phyloP scores from a whole-genome alignment of 2,888 invertebrate genomes.

The Cheilosia variabilis region DNA sequence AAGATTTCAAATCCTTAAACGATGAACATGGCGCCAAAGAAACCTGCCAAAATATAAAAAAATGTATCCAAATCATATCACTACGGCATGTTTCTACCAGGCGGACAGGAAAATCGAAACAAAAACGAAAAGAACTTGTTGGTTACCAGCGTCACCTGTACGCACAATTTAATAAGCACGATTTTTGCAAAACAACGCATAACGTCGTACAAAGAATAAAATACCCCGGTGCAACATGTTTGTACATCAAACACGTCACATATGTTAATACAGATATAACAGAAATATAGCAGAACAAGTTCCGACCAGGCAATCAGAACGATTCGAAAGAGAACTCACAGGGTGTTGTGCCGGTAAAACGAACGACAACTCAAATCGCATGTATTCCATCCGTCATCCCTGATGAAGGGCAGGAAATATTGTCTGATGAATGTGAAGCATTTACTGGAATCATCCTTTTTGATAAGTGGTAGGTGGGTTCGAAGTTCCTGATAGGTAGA shows the following conservation, averaged over 20 bases:
- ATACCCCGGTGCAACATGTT: no score
- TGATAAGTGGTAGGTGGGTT: neutral
- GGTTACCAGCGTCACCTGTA: no score
- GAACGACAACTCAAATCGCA: neutral
- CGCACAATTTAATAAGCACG: neutral
- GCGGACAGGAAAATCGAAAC: slow-evolving; percentile 6
- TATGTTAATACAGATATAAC: slow-evolving; percentile 10
- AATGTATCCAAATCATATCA: slow-evolving; percentile 9
- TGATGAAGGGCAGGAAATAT: neutral
- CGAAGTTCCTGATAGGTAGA: neutral
- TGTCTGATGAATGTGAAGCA: slow-evolving; percentile 4
- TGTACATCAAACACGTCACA: neutral
- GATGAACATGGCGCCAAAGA: no score
- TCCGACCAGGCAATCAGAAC: slow-evolving; percentile 33
- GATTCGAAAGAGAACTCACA: neutral
- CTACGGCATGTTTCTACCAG: slow-evolving; percentile 16
- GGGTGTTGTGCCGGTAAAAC: neutral
- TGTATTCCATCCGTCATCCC: neutral
- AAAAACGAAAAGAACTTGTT: neutral
- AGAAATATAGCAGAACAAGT: slow-evolving; percentile 43
- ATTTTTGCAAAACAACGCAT: neutral
- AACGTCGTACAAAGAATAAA: neutral
- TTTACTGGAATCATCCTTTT: neutral
- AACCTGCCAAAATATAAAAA: no score
- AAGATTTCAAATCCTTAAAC: no score